Evolutionary conservation across 2,113 vertebrate species (phyloP).

Genomic region (Sarotherodon lohbergeri): DNA sequence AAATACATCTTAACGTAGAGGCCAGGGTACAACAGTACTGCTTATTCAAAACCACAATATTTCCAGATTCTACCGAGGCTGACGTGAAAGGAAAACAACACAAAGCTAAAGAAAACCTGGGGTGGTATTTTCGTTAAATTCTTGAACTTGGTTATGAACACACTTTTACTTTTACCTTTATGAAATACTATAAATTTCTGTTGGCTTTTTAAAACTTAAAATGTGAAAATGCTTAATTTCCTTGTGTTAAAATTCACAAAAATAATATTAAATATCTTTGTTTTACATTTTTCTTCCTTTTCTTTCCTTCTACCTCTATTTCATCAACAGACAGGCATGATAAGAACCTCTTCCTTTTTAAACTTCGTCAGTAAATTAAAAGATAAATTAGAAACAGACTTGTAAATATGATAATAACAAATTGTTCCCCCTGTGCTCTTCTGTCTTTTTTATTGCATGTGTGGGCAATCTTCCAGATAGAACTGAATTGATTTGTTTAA

Average conservation of each 20-base stretch:
- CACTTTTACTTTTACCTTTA: not conserved
- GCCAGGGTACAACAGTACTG: not conserved
- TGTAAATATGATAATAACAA: constrained; percentile 65
- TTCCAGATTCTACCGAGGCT: constrained; percentile 40
- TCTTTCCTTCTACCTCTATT: not conserved
- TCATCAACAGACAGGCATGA: not conserved
- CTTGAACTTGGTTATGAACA: not conserved
- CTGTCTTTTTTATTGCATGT: constrained; percentile 60
- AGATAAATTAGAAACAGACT: constrained; percentile 36
- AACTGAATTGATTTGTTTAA: constrained; percentile 64
- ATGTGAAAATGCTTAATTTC: fast-evolving
- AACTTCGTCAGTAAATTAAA: constrained; percentile 29
- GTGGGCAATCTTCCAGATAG: constrained; percentile 65
- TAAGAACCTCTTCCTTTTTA: not conserved
- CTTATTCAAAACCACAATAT: constrained; percentile 52
- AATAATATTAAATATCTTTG: not conserved
- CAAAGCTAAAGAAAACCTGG: constrained; percentile 11
- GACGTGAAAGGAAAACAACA: constrained; percentile 36
- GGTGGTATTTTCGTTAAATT: not conserved
- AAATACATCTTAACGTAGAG: constrained; percentile 1
- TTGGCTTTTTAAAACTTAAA: not conserved
- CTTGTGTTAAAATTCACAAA: not conserved
- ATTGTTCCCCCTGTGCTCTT: constrained; percentile 31
- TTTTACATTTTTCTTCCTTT: not conserved
- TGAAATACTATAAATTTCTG: not conserved